phyloP scores from a whole-genome alignment of 2,797 vertebrate species.

The Spea hammondii region DNA sequence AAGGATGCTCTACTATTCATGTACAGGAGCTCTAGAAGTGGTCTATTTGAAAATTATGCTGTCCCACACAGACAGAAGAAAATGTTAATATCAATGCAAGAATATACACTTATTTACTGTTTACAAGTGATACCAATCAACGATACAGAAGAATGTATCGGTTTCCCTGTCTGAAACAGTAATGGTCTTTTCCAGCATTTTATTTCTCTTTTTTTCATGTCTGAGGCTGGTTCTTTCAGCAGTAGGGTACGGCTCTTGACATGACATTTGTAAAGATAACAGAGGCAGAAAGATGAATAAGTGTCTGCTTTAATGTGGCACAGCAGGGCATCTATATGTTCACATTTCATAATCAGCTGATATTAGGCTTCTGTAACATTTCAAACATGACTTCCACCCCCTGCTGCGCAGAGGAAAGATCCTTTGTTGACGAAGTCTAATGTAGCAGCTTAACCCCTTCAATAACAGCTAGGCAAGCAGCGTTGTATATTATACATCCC shows the following conservation, averaged over 20 bases:
- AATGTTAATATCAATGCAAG: too few relatives aligned
- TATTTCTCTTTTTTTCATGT: neutral
- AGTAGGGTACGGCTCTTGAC: neutral
- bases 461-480: too few relatives aligned
- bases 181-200: neutral
- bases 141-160: neutral
- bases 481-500: too few relatives aligned
- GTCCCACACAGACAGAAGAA: too few relatives aligned
- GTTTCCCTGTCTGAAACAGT: neutral
- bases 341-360: conserved; percentile 8
- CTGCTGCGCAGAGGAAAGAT: conserved; percentile 7
- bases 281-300: neutral
- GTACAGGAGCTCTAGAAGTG: too few relatives aligned
- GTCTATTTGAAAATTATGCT: too few relatives aligned
- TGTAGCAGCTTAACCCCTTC: conserved; percentile 1
- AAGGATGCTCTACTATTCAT: too few relatives aligned
- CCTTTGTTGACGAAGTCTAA: neutral
- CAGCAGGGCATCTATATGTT: conserved; percentile 1
- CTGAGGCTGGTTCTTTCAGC: neutral
- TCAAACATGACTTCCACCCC: neutral
- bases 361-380: neutral
- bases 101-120: too few relatives aligned
- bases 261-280: neutral
- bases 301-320: neutral
- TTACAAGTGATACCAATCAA: neutral